Evolutionary conservation across 2,888 invertebrate species (phyloP).

Genomic region (Eurois occulta): DNA sequence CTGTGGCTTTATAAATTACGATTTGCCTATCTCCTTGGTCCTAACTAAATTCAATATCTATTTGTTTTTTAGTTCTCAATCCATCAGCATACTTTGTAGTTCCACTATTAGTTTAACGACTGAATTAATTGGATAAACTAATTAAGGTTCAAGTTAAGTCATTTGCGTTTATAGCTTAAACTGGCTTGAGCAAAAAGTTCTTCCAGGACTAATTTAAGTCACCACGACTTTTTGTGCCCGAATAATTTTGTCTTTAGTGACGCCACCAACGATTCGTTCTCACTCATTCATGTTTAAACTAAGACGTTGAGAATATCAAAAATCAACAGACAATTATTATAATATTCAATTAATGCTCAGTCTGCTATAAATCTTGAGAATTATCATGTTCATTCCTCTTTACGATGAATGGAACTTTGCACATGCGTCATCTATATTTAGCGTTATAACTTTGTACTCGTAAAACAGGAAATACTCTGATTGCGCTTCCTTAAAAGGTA

Average conservation of each 20-base stretch:
- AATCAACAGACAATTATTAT: not conserved
- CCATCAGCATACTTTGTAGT: constrained; percentile 11
- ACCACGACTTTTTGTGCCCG: constrained; percentile 16
- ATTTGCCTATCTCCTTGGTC: not conserved
- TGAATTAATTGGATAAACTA: constrained; percentile 51
- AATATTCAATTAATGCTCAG: not conserved
- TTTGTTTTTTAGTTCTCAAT: not conserved
- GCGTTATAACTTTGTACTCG: constrained; percentile 13
- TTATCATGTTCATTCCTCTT: not conserved
- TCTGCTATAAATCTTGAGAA: not conserved
- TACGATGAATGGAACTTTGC: not conserved
- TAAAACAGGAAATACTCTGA: constrained; percentile 42
- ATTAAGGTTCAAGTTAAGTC: constrained; percentile 53
- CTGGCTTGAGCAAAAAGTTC: constrained; percentile 36
- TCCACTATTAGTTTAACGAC: constrained; percentile 38
- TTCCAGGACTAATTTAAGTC: constrained; percentile 12
- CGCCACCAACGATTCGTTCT: not conserved
- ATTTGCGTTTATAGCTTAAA: constrained; percentile 49
- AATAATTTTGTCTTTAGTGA: not conserved
- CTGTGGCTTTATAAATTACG: not conserved
- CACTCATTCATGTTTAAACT: not conserved
- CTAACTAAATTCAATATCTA: not conserved
- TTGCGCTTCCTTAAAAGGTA: constrained; percentile 41
- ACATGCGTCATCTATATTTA: constrained; percentile 18
- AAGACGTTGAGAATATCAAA: not conserved